Base-by-base conservation (phyloP, 1,140 invertebrate genomes). In the Heliconius nattereri region DNA sequence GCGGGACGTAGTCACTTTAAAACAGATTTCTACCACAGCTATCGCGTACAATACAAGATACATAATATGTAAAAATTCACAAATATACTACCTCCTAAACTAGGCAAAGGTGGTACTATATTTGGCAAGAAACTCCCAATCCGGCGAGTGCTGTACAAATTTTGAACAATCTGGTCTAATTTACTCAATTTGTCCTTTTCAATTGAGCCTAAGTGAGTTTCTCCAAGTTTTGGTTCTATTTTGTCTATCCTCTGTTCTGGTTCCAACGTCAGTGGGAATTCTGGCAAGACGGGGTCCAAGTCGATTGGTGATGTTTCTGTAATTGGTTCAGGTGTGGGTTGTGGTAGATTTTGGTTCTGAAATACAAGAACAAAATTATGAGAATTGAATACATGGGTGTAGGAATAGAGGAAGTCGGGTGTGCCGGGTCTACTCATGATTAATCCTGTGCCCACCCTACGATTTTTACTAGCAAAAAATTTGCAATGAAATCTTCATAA, bases 151-250 rank as follows among this genome's bases (percentile, higher is more conserved):
- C 86, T 92, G 57, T 94, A 94, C 78, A 94, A 78, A 81, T 92
- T 93, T 81, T 94, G 91, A 0, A 94, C 92, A 8, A 94, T 94
- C 73, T 94, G 92, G 57, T 94, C 92, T 60, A 94, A 52, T 83
- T 92, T 94, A 78, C 92, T 94, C 20, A 94, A 78, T 88, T 90
- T 90, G 37, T 94, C 91, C 54, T 87, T 92, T 70, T 91, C 88
- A 11, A 79, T 85, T 71, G 78, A 83, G 3, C 76, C 40, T 60
- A 40, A 45, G 16, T 45, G 40, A 16, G 40, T 72, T 78, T 72
- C 85, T 78, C 57, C 78, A 73, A 73, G 82, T 57, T 85, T 82
- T 2, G 75, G 9, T 35, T 76, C 26, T 81, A 75, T 75, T 79
- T 73, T 78, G 75, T 0, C 74, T 66, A 40, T 81, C 66, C 37